Base-by-base conservation (phyloP, 1,140 invertebrate species). In the Nasonia vitripennis region DNA sequence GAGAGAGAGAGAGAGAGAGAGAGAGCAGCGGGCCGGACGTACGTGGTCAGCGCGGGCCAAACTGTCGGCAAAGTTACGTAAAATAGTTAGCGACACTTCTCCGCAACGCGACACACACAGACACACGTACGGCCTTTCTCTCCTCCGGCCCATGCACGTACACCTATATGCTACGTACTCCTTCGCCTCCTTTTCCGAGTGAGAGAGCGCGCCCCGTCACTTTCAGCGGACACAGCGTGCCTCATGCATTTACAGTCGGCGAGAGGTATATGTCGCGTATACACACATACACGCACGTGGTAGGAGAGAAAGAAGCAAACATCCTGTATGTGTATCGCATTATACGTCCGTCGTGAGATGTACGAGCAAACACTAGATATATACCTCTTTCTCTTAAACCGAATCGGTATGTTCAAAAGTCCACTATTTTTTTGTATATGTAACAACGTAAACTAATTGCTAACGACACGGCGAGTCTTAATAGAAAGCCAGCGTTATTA, bases 61-160 rank as follows among this genome's bases (percentile, higher is more conserved):
- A 93, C 93, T 93, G 93, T 93, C 91, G 92, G 88, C 91, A 88
- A 93, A 93, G 93, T 93, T 93, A 93, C 92, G 93, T 93, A 93
- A 93, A 93, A 93, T 93, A 93, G 93, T 93, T 93, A 93, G 93
- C 92, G 92, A 93, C 93, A 93, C 92, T 93, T 93, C 90, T 90
- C 79, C 85, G 41, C 77, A 81, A 84, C 55, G 87, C 86, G 79
- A 62, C 55, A 73, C n/a, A 78, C 70, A 41, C 20, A 62, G 45
- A 73, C 48, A 78, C 70, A 41, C 20, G 87, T 45, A 45, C 41
- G 87, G 83, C 88, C 87, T 89, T 84, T 87, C 80, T 83, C 55
- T 75, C 79, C 67, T 27, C 78, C 79, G 81, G 27, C 27, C 0
- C 86, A 73, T 67, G 11, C 23, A 2, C n/a, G 27, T 34, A 41